Evolutionary conservation across 2,113 vertebrate genomes (phyloP).

Genomic region (Falco punctatus): DNA sequence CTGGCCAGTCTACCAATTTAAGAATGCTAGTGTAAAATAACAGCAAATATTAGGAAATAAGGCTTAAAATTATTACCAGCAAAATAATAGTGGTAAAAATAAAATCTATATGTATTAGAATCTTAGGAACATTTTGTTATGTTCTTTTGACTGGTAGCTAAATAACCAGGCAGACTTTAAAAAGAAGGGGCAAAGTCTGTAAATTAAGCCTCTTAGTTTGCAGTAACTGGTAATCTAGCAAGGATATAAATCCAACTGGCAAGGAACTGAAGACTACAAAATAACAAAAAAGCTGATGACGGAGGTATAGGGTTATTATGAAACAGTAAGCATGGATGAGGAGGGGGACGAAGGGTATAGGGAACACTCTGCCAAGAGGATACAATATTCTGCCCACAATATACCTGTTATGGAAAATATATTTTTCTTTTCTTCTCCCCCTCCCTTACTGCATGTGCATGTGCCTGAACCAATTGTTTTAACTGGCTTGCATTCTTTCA

Average conservation of each 20-base stretch:
- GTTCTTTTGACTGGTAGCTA: not conserved
- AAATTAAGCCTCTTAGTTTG: not conserved
- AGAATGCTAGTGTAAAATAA: not conserved
- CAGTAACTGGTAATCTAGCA: not conserved
- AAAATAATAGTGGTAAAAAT: not conserved
- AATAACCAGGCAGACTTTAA: not conserved
- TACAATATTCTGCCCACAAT: not conserved
- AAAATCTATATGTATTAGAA: not conserved
- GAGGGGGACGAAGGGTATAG: not conserved
- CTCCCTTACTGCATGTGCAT: rapidly evolving
- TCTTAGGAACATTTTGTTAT: not conserved
- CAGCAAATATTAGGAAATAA: not conserved
- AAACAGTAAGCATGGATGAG: not conserved
- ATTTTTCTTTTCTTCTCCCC: not conserved
- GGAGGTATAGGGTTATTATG: not conserved
- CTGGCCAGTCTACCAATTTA: not conserved
- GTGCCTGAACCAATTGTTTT: not conserved
- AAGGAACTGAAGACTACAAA: not conserved
- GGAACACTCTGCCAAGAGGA: not conserved
- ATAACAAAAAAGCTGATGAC: not conserved
- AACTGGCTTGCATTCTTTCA: not conserved
- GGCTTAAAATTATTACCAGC: not conserved
- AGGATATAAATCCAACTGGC: not conserved
- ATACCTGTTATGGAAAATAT: not conserved
- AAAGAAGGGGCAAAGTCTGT: not conserved